Conservation (phyloP, 2,888 invertebrate genomes). For the Netelia melanura region DNA sequence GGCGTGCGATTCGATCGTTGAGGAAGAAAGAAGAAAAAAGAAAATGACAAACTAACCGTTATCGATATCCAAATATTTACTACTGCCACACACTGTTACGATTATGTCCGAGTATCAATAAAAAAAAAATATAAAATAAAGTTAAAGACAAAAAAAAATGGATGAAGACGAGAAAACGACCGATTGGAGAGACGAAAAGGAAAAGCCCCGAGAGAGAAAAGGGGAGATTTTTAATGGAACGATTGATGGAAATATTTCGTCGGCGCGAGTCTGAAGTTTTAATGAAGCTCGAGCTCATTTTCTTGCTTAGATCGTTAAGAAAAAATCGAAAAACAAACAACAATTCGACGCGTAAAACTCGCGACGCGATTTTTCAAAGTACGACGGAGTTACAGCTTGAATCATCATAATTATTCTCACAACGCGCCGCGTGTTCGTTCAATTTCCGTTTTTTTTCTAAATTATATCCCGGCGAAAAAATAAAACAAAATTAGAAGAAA, state of each 20-base stretch:
- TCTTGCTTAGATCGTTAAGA: no score
- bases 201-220: background rate
- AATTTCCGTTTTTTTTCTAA: slow-evolving; percentile 48
- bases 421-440: background rate
- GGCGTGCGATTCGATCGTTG: slow-evolving; percentile 57
- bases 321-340: no score
- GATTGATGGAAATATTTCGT: no score
- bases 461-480: slow-evolving; percentile 35
- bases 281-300: no score
- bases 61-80: slow-evolving; percentile 70
- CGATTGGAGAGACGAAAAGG: background rate
- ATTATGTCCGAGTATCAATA: slow-evolving; percentile 69
- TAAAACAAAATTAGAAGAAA: slow-evolving; percentile 8
- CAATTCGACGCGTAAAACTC: background rate
- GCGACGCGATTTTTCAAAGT: background rate
- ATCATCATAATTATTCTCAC: background rate
- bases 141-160: slow-evolving; percentile 1
- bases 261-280: no score
- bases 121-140: slow-evolving; percentile 45
- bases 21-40: slow-evolving; percentile 9
- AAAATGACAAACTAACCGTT: slow-evolving; percentile 63
- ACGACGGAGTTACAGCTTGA: background rate
- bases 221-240: background rate
- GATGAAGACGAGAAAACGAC: background rate
- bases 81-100: slow-evolving; percentile 72